Base-by-base conservation (phyloP, 92 coral and sea anemone genomes). In the Blastomussa wellsi region DNA sequence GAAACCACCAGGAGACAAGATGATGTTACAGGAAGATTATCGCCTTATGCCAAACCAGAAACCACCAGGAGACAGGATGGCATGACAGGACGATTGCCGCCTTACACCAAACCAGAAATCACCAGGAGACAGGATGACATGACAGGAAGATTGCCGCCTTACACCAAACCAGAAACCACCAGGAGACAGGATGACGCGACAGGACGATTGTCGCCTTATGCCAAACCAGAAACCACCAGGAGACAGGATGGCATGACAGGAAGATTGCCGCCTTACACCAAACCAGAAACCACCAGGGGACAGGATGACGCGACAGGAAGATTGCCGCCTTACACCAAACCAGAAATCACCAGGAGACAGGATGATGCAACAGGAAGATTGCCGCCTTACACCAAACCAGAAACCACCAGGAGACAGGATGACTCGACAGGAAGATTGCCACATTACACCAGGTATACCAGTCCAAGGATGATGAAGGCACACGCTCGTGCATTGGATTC, bases 271-370 rank as follows among this genome's bases (percentile, higher is more conserved):
- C 71, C 5, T 39, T 57, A 81, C 36, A 48, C 86, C 10, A 1
- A n/a, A n/a, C n/a, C n/a, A n/a, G n/a, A n/a, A n/a, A n/a, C 87
- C 55, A 82, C 79, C 14, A 55, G 57, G 41, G 57, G 86, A 24
- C 60, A 73, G 72, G 86, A 82, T 60, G 59, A 82, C n/a, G 71
- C 55, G 12, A 82, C 86, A 36, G 85, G 52, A 71, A 69, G 85
- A 41, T 73, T 72, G 37, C 79, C 73, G 17, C 71, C 5, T 39
- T 57, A 81, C 36, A 48, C 86, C 10, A 1, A n/a, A n/a, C n/a
- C n/a, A n/a, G n/a, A n/a, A n/a, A n/a, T 81, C 55, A 82, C 79
- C 14, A 55, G 57, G 41, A 72, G 86, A 24, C 60, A 73, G 72
- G 86, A 82, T 60, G 59, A 82, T 15, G 71, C 55, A 5, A 82